A percentile compares a stretch with the other conserved stretches of the same genome.
phyloP scores from a whole-genome alignment of 2,113 vertebrate species.

The Saimiri boliviensis region DNA sequence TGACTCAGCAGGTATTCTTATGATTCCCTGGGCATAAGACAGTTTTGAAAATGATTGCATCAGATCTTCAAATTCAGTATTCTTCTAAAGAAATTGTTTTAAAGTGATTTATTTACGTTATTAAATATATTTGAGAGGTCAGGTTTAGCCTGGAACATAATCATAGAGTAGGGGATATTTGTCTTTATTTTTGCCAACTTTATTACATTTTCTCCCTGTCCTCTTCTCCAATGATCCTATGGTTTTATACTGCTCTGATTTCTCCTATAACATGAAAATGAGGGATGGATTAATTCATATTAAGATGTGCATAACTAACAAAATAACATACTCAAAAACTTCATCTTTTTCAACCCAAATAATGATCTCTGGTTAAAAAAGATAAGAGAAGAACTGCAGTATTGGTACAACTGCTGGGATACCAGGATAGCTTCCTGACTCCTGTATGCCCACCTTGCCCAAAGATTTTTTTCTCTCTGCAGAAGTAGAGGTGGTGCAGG shows the following conservation, averaged over 20 bases:
- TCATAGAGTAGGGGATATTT: not conserved
- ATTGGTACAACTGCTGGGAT: not conserved
- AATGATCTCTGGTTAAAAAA: not conserved
- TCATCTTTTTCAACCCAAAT: not conserved
- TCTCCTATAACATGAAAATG: not conserved
- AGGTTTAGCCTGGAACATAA: constrained; percentile 22
- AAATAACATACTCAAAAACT: not conserved
- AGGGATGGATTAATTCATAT: not conserved
- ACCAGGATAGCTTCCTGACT: not conserved
- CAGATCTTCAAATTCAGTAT: constrained; percentile 48
- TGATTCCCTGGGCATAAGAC: constrained; percentile 23
- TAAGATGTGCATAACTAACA: not conserved
- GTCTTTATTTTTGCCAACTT: constrained; percentile 32
- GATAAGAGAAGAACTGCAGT: not conserved
- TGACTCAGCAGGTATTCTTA: constrained; percentile 61
- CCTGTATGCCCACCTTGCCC: accelerated
- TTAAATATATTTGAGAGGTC: constrained; percentile 37
- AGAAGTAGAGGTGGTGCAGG: too few relatives aligned
- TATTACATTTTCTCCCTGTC: not conserved
- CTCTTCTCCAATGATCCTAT: not conserved
- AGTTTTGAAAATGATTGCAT: constrained; percentile 68
- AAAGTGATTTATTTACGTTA: constrained; percentile 55
- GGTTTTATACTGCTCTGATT: not conserved
- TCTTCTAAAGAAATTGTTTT: constrained; percentile 47
- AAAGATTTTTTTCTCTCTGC: not conserved